Conservation (phyloP, 2,113 vertebrate species). For the Anolis sagrei region DNA sequence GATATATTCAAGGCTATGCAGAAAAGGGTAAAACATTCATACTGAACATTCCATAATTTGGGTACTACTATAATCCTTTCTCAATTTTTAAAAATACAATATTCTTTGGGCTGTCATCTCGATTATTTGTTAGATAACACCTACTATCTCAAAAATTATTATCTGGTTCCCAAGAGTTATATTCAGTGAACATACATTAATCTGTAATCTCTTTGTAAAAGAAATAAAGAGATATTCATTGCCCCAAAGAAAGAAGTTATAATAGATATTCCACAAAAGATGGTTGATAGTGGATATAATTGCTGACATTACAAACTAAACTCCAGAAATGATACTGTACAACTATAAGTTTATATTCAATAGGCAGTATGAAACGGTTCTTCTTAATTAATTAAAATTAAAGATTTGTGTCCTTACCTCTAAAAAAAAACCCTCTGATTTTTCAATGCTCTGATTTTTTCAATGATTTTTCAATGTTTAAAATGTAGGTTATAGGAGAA, state of each 20-base stretch:
- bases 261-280: not conserved
- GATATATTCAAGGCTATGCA: too few relatives aligned
- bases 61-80: not conserved
- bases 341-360: not conserved
- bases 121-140: slow-evolving; percentile 15
- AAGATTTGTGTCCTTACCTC: not conserved
- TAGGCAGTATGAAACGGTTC: not conserved
- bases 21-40: not conserved
- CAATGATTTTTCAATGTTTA: too few relatives aligned
- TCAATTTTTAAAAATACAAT: not conserved
- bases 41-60: not conserved
- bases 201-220: not conserved
- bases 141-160: not conserved
- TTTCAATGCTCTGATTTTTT: too few relatives aligned
- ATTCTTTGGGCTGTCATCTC: not conserved
- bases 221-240: slow-evolving; percentile 24
- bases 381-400: slow-evolving; percentile 7
- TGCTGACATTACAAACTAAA: slow-evolving; percentile 20
- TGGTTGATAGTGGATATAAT: not conserved
- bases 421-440: not conserved
- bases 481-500: too few relatives aligned
- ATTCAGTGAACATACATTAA: not conserved
- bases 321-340: not conserved
- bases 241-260: not conserved
- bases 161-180: not conserved